Conservation (phyloP, 2,888 invertebrate genomes). For the Tribolium freemani region DNA sequence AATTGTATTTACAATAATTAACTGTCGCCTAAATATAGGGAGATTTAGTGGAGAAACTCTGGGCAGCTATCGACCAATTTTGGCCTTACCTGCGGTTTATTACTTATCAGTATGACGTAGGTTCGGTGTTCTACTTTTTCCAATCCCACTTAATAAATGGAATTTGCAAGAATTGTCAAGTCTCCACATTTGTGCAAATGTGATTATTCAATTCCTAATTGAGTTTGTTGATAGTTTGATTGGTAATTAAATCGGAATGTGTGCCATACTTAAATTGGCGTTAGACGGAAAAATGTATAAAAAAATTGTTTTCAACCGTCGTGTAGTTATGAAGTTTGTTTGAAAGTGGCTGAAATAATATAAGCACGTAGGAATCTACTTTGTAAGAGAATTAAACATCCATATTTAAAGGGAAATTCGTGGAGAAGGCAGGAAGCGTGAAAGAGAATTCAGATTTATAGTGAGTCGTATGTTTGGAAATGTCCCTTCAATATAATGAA, state of each 20-base stretch:
- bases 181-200: background rate
- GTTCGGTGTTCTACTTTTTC: too few relatives aligned
- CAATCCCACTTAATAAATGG: too few relatives aligned
- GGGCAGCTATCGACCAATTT: background rate
- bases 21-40: background rate
- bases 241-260: slow-evolving; percentile 36
- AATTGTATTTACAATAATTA: background rate
- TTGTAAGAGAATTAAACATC: slow-evolving; percentile 51
- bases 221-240: slow-evolving; percentile 38
- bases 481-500: slow-evolving; percentile 45
- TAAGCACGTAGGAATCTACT: slow-evolving; percentile 50
- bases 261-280: slow-evolving; percentile 20
- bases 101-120: too few relatives aligned
- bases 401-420: slow-evolving; percentile 50
- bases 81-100: background rate
- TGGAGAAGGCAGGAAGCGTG: slow-evolving; percentile 45
- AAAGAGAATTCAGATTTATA: slow-evolving; percentile 51
- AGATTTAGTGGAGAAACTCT: background rate
- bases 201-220: slow-evolving; percentile 38
- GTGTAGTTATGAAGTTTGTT: slow-evolving; percentile 46
- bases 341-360: slow-evolving; percentile 47
- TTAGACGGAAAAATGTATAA: slow-evolving; percentile 33
- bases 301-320: slow-evolving; percentile 33
- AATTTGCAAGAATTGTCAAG: too few relatives aligned
- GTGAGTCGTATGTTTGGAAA: slow-evolving; percentile 45